Evolutionary conservation across 2,888 invertebrate species (phyloP), one percentile per base, ranked within the genome.

Genomic region (Unio delphinus): DNA sequence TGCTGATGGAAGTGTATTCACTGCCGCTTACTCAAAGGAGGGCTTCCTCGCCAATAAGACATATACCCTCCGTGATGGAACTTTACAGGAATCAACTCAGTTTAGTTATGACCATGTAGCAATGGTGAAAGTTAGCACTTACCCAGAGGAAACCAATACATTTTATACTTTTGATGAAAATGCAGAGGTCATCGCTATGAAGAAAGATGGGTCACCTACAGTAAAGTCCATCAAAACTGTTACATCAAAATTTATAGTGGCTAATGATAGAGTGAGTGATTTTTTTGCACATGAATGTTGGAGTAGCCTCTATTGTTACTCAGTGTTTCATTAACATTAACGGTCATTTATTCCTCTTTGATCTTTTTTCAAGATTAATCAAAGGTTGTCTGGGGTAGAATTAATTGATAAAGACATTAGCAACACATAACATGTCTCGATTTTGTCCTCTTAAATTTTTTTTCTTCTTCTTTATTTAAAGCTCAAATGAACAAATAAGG

Each of bases 141-240:
- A 18, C 63, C 65, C 11, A 64, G 26, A 5, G 59, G 63, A n/a
- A 55, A n/a, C 6, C 17, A 28, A 54, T 58, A 61, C 11, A 66
- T 20, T n/a, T 60, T 17, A 45, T 54, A 70, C 70, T n/a, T 70
- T 61, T 55, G 23, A 34, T 64, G 70, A 70, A 63, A 15, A 62
- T 34, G 70, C 63, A 59, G 66, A 63, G 26, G n/a, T 66, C 8
- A 55, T 66, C 30, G 30, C 55, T 3, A 28, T 60, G 34, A 59
- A 65, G 3, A 62, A 60, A 17, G 55, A 64, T 30, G 66, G 66
- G 3, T 34, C 20, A 20, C 30, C 64, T 20, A 64, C 61, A 5
- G 70, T 66, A 30, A 70, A 30, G 55, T 62, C 62, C 30, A 58
- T 67, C 5, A 57, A 23, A 11, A 63, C 70, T n/a, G 15, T 54